Percentiles rank a stretch among this genome's conserved stretches.
Conservation (phyloP, 2,888 invertebrate species). For the Oithona nana region DNA sequence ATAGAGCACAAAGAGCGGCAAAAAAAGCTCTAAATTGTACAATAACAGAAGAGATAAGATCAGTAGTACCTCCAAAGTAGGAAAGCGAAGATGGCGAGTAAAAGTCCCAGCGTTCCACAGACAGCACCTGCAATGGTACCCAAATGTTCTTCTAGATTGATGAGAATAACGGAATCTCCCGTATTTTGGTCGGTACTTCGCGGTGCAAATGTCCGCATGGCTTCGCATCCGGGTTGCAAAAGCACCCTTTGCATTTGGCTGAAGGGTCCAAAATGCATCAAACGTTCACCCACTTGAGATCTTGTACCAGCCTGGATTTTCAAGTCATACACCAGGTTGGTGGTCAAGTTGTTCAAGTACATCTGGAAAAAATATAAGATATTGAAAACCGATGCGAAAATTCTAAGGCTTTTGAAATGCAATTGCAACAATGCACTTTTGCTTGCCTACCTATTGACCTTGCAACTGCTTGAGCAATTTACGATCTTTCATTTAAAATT, state of each 20-base stretch:
- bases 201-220: slow-evolving; percentile 23
- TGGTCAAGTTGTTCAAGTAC: slow-evolving; percentile 45
- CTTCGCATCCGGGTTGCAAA: slow-evolving; percentile 45
- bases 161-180: slow-evolving; percentile 14
- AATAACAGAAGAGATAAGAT: no score
- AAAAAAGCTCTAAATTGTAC: no score
- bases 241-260: slow-evolving; percentile 43
- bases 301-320: slow-evolving; percentile 46
- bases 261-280: slow-evolving; percentile 42
- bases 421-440: no score
- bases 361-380: slow-evolving; percentile 39
- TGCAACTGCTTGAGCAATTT: no score
- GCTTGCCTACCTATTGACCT: no score
- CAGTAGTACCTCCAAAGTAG: slow-evolving; percentile 57
- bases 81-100: slow-evolving; percentile 45
- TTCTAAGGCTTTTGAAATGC: no score
- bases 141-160: slow-evolving; percentile 18
- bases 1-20: no score
- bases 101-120: slow-evolving; percentile 46
- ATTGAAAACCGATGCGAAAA: no score
- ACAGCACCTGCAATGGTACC: slow-evolving; percentile 49
- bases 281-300: slow-evolving; percentile 41
- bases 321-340: slow-evolving; percentile 46
- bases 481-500: no score
- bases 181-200: background rate